phyloP scores from a whole-genome alignment of 2,113 vertebrate genomes.

The Pelvicachromis taeniatus region DNA sequence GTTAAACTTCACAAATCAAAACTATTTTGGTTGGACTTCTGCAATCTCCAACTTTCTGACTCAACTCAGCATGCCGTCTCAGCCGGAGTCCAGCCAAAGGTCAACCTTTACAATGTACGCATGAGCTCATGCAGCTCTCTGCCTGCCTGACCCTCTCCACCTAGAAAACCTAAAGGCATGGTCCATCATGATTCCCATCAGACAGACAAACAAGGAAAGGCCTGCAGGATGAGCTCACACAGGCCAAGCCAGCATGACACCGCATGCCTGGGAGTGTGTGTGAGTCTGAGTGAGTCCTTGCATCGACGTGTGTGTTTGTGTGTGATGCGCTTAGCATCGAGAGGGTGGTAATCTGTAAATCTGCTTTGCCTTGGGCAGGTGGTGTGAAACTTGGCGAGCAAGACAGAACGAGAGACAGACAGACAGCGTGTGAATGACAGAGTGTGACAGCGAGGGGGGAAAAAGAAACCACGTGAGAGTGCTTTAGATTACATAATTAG shows the following conservation, averaged over 20 bases:
- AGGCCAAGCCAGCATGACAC: constrained; percentile 22
- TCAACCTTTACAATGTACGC: neutral
- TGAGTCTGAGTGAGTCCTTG: neutral
- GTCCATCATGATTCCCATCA: constrained; percentile 6
- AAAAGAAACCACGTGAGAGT: constrained; percentile 9
- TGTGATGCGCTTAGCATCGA: constrained; percentile 60
- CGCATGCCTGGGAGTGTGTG: neutral
- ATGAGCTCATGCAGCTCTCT: neutral
- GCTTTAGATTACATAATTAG: constrained; percentile 60
- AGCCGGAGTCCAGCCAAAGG: neutral
- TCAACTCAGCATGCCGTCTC: neutral
- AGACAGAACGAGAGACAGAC: neutral
- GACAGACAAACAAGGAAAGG: constrained; percentile 27
- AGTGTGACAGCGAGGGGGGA: constrained; percentile 38
- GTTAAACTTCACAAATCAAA: neutral
- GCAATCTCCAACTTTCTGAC: neutral
- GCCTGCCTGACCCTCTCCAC: neutral
- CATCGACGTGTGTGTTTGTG: constrained; percentile 27
- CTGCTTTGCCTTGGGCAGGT: constrained; percentile 68
- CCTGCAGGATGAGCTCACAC: constrained; percentile 41
- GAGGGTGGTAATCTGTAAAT: constrained; percentile 74
- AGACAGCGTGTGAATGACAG: constrained; percentile 31
- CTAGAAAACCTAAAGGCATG: constrained; percentile 9
- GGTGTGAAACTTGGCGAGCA: constrained; percentile 67
- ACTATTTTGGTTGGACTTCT: neutral